Evolutionary conservation across 2,113 vertebrate species (phyloP), one percentile per base, ranked within the genome.

Genomic region (Clupea harengus): DNA sequence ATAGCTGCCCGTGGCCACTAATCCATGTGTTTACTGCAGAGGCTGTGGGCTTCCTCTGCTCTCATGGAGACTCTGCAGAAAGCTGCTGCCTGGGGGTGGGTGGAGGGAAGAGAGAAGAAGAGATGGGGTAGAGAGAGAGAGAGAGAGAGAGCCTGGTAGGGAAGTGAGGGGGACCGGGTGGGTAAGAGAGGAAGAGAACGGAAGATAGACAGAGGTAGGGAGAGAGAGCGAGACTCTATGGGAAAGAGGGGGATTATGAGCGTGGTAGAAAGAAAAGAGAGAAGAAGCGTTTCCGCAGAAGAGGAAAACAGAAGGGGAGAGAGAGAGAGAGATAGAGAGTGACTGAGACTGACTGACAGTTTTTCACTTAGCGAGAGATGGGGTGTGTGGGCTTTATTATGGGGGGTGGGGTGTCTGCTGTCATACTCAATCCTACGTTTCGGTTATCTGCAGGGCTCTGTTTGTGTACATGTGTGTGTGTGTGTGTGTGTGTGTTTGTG

Each of bases 381-480:
- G 18, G 25, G 54, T 86, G 81, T 78, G 57, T 72, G 85, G 84
- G 80, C 78, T 88, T 90, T 72, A 83, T n/a, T 54, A 57, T 25
- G 84, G 72, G 54, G 64, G 82, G 3, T 20, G 54, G 84, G 85
- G 85, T 86, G 83, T 87, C 87, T 78, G 64, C 82, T 89, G 90
- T 88, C 84, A 67, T 84, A 86, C 82, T 75, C 84, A 89, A 87
- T 88, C 87, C 85, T 84, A 57, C 84, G 45, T 47, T 46, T 84
- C 39, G 20, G 81, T 81, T 87, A 83, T 89, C 86, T 78, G 54
- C 64, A 45, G 80, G 17, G 87, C 83, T 81, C 82, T 46, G 84
- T 87, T 20, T 11, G 72, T 72, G 82, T 20, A 18, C 22, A 18
- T 60, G 57, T 52, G 50, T 52, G 57, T 60, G 57, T 60, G 54